Conservation (phyloP, 2,113 vertebrate genomes). For the Riparia riparia region DNA sequence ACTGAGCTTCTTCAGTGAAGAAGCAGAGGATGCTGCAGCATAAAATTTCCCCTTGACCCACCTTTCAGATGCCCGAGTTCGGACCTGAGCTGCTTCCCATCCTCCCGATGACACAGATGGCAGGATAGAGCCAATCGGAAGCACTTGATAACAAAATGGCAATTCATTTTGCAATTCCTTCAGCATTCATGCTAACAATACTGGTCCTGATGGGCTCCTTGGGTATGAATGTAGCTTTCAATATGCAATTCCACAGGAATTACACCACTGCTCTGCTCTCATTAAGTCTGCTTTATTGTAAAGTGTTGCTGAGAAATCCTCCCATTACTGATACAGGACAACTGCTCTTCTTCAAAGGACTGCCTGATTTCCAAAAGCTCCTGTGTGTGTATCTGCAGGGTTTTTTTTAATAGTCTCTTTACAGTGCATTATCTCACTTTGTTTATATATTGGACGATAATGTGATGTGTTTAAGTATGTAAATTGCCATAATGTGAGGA, state of each 20-base stretch:
- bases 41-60: conserved; percentile 33
- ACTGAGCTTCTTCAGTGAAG: background rate
- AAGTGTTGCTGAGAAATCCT: conserved; percentile 79
- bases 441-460: conserved; percentile 72
- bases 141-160: conserved; percentile 77
- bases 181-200: conserved; percentile 83
- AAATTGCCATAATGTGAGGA: conserved; percentile 78
- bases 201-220: conserved; percentile 78
- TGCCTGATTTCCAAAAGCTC: conserved; percentile 76
- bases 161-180: conserved; percentile 81
- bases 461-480: conserved; percentile 77
- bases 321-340: conserved; percentile 75
- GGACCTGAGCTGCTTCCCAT: conserved; percentile 68
- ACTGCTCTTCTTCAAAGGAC: conserved; percentile 77
- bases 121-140: conserved; percentile 79
- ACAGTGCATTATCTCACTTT: conserved; percentile 75
- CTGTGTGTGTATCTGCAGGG: conserved; percentile 45
- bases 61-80: conserved; percentile 21
- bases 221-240: conserved; percentile 80
- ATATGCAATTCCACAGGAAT: conserved; percentile 82
- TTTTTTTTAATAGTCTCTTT: conserved; percentile 59
- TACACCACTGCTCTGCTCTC: conserved; percentile 70
- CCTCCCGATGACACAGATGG: conserved; percentile 79
- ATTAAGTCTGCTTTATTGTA: conserved; percentile 83
- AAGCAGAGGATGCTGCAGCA: conserved; percentile 31